Percentiles rank a stretch among this genome's conserved stretches.
phyloP scores from a whole-genome alignment of 2,888 invertebrate species.

The Bombyx huttoni region DNA sequence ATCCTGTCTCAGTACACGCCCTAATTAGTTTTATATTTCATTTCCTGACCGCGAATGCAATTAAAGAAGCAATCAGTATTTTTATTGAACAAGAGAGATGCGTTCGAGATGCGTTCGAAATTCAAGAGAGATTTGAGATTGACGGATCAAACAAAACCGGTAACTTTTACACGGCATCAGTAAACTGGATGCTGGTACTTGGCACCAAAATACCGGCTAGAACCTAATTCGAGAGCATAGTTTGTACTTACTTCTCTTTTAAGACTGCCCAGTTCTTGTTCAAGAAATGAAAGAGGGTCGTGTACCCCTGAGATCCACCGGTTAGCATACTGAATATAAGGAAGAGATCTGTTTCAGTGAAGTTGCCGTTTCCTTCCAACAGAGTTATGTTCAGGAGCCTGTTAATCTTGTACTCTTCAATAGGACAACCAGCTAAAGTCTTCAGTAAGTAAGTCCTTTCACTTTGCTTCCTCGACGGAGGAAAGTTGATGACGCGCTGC shows the following conservation, averaged over 20 bases:
- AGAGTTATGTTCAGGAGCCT: constrained; percentile 76
- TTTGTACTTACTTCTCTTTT: constrained; percentile 72
- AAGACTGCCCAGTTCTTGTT: constrained; percentile 79
- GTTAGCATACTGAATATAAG: constrained; percentile 83
- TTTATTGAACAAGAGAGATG: no score
- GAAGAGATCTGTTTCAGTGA: constrained; percentile 82
- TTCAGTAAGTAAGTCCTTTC: constrained; percentile 85
- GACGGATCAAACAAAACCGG: no score
- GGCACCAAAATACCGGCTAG: no score
- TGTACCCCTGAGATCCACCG: constrained; percentile 79
- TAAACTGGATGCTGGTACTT: no score
- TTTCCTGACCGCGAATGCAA: no score
- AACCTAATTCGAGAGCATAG: no score
- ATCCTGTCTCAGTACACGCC: no score
- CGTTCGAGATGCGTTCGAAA: no score
- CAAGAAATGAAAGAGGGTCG: constrained; percentile 79
- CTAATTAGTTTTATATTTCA: no score
- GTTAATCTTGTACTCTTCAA: constrained; percentile 78
- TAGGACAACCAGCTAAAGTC: constrained; percentile 84
- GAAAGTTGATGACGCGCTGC: constrained; percentile 82
- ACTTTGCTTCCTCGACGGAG: constrained; percentile 77
- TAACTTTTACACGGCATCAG: no score
- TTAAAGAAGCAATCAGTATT: no score
- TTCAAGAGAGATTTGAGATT: no score
- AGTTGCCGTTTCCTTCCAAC: constrained; percentile 78